Evolutionary conservation across 2,113 vertebrate genomes (phyloP), one percentile per base, ranked within the genome.

Genomic region (Eubucco bourcierii): DNA sequence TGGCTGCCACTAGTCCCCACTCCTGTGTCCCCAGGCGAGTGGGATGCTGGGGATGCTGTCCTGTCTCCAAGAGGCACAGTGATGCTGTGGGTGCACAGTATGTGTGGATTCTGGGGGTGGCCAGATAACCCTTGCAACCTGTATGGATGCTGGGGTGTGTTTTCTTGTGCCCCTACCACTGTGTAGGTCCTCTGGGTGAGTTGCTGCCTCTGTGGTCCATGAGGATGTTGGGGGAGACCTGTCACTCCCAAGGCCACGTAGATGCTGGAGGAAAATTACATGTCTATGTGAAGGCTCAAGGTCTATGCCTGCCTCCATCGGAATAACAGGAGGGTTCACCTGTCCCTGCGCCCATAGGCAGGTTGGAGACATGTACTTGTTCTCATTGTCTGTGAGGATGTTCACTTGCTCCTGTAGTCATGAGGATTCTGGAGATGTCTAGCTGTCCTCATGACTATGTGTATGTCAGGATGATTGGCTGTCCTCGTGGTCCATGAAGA

Each of bases 361-460:
- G 29, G 33, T 34, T 83, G 29, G 12, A 27, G 4, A 25, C 67
- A 8, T 37, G 17, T 15, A 18, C 29, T 4, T 44, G 5, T 27
- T 28, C 27, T 65, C 4, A 0, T 10, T 37, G 28, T 25, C 41
- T 33, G 10, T 5, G 39, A 19, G 37, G n/a, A 50, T 1, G 3
- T 53, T 77, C 53, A 39, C 23, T 46, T 50, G 52, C 41, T 56
- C 27, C 37, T 12, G 28, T 61, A 25, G 5, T 29, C 11, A 8
- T 5, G 17, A n/a, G 70, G 34, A 21, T 17, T 7, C 56, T 17
- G 6, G 11, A 8, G 39, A 3, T 78, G n/a, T 46, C 41, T 25
- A 37, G 52, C 23, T 87, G 34, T 39, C 46, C 28, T 55, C 1
- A 0, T 0, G 0, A 25, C 50, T 39, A 2, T 0, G 2, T 33